These are phyloP conservation scores for Atta cephalotes DNA, from an alignment of 1,140 invertebrate species.

Conservation along the genomic window DNA sequence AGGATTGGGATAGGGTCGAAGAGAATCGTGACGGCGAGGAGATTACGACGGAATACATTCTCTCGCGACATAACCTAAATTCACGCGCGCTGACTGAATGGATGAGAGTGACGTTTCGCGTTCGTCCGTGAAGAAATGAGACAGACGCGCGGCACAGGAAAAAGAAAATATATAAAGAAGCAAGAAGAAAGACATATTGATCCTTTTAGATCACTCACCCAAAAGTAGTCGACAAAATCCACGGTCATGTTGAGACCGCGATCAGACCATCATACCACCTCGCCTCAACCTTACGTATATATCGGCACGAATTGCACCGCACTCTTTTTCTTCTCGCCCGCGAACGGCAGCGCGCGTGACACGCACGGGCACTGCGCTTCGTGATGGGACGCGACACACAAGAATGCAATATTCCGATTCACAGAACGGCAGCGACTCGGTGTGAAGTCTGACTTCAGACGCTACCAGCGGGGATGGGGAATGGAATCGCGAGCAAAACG, in stretches of 20 bases:
- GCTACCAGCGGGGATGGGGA: constrained; percentile 43
- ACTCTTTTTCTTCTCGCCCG: constrained; percentile 14
- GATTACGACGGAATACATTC: constrained; percentile 9
- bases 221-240: constrained; percentile 93
- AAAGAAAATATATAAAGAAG: background rate
- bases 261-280: constrained; percentile 80
- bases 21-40: background rate
- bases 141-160: background rate
- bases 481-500: constrained; percentile 66
- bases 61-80: constrained; percentile 69
- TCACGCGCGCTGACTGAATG: background rate
- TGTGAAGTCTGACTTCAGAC: constrained; percentile 36
- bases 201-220: constrained; percentile 87
- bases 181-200: background rate
- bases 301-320: constrained; percentile 50
- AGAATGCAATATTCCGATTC: constrained; percentile 42
- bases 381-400: constrained; percentile 3
- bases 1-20: background rate
- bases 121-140: background rate
- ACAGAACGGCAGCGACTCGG: constrained; percentile 16
- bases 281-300: constrained; percentile 31
- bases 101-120: background rate
- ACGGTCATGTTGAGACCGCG: constrained; percentile 89
- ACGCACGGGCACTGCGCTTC: constrained; percentile 8
- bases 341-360: constrained; percentile 22